Evolutionary conservation across 2,113 vertebrate species (phyloP).

Genomic region (Lanius collurio): DNA sequence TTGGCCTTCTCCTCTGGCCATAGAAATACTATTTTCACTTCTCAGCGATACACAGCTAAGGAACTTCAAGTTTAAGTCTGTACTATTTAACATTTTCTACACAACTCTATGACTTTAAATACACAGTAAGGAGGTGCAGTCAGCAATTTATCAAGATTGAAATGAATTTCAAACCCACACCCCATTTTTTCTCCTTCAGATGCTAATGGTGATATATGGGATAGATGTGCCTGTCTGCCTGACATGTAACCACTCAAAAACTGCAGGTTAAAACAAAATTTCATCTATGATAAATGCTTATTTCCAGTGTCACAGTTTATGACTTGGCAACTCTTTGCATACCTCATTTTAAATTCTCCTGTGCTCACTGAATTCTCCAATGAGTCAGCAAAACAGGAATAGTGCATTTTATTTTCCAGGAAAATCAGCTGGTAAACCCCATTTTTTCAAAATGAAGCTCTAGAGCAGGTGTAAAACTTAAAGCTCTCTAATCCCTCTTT

Average conservation of each 20-base stretch:
- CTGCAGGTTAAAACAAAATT: not conserved
- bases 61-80: not conserved
- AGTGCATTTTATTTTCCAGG: not conserved
- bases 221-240: not conserved
- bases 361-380: not conserved
- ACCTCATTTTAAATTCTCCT: not conserved
- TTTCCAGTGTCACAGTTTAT: not conserved
- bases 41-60: not conserved
- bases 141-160: not conserved
- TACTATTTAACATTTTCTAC: not conserved
- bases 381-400: not conserved
- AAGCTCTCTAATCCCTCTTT: not conserved
- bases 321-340: not conserved
- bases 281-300: not conserved
- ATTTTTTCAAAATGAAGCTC: not conserved
- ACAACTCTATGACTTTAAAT: not conserved
- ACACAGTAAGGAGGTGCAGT: not conserved
- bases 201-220: not conserved
- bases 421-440: not conserved
- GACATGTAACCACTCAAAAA: not conserved
- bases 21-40: fast-evolving
- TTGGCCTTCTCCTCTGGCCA: not conserved
- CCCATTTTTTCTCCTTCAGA: not conserved
- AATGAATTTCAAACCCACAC: not conserved
- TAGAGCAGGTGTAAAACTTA: not conserved